Evolutionary conservation across 1,140 invertebrate genomes (phyloP), one percentile per base, ranked within the genome.

Genomic region (Caerostris darwini): DNA sequence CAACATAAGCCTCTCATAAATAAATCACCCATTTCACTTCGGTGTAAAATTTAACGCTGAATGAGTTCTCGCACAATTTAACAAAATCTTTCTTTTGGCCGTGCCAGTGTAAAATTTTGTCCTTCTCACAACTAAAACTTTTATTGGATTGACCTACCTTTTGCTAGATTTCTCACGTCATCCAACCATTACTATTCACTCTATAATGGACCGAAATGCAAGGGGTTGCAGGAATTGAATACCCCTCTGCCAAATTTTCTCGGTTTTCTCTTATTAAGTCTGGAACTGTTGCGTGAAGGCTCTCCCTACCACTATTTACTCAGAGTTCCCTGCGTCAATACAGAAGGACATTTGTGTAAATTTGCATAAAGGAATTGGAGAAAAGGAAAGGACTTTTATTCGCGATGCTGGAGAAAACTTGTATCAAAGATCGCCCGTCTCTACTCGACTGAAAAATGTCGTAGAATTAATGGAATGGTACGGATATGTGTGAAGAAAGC

Each of bases 131-230:
- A n/a, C 83, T 71, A 3, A 69, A 58, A 50, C 85, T 82, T 94
- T 94, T 88, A 94, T 94, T 94, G 85, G 92, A 94, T 89, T 88
- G 92, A 89, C 92, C 92, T 54, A 64, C 85, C 67, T 89, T n/a
- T 86, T 86, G 59, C 53, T 59, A 67, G 59, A 93, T 71, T 86
- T 34, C 92, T 94, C 92, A 94, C 92, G 92, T n/a, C 86, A 94
- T 94, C 56, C 19, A 19, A 53, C 85, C 92, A 94, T 94, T 94
- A 94, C 92, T 58, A 86, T 92, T 58, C 89, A 7, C 50, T 59
- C 57, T 56, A 56, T 92, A 92, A 86, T 86, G 82, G 54, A 58
- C 19, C 71, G 53, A 83, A 86, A 86, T 89, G 59, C 5, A 50
- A 59, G 59, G 8, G 7, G 59, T 53, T 56, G 57, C 58, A 69